These are phyloP conservation scores for Cremastobaeus sp. DNA, from an alignment of 2,888 invertebrate species.

Conservation along the genomic window DNA sequence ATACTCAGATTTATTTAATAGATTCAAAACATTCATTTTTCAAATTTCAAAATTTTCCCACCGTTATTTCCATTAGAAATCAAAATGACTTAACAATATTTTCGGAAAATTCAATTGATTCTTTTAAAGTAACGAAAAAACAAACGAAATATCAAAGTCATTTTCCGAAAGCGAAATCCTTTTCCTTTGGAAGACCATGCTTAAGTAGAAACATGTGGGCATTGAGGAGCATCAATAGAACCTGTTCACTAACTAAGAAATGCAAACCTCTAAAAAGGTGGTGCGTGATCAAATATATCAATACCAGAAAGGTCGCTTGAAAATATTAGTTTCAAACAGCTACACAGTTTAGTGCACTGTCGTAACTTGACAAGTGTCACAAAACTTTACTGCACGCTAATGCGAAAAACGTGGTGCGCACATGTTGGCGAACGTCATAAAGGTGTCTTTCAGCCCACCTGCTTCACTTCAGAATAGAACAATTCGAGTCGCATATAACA, in stretches of 20 bases:
- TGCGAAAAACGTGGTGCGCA: slow-evolving; percentile 38
- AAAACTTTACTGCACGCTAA: slow-evolving; percentile 36
- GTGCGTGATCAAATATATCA: slow-evolving; percentile 31
- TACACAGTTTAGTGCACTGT: slow-evolving; percentile 27
- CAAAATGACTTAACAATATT: too few relatives aligned
- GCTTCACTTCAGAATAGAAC: not conserved
- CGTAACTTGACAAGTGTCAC: slow-evolving; percentile 34
- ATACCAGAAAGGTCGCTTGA: slow-evolving; percentile 14
- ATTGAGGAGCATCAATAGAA: too few relatives aligned
- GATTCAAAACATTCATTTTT: not conserved
- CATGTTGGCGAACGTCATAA: slow-evolving; percentile 25
- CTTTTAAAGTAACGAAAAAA: too few relatives aligned
- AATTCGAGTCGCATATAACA: slow-evolving; percentile 8
- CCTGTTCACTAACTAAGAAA: slow-evolving; percentile 29
- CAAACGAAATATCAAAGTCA: too few relatives aligned
- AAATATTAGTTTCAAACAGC: slow-evolving; percentile 44
- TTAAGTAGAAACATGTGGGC: too few relatives aligned
- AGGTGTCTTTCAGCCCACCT: slow-evolving; percentile 21
- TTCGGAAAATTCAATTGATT: too few relatives aligned
- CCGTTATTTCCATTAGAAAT: too few relatives aligned
- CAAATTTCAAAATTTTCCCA: too few relatives aligned
- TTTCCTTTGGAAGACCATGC: too few relatives aligned
- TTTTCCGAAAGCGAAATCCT: too few relatives aligned
- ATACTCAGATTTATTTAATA: too few relatives aligned
- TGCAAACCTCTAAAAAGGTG: slow-evolving; percentile 21